Evolutionary conservation across 2,888 invertebrate species (phyloP).

Genomic region (Dicycla oo): DNA sequence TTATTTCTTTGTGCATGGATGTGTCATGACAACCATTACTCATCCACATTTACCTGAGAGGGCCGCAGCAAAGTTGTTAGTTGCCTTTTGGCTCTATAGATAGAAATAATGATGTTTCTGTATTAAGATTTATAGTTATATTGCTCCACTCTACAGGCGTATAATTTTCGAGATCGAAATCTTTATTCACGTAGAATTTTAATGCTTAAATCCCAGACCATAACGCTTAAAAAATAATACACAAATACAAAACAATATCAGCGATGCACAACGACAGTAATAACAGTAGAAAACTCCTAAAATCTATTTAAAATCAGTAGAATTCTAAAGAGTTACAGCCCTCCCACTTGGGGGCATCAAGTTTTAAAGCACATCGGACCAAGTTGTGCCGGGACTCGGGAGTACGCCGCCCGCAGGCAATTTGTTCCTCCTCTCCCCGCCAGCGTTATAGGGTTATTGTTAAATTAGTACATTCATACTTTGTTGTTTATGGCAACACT

Average conservation of each 20-base stretch:
- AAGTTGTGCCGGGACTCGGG: conserved; percentile 56
- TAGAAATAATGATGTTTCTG: conserved; percentile 41
- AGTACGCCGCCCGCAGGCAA: conserved; percentile 44
- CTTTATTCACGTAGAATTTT: conserved; percentile 24
- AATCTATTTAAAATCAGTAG: conserved; percentile 63
- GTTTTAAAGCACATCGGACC: conserved; percentile 69
- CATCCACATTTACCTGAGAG: conserved; percentile 49
- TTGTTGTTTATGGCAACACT: conserved; percentile 79
- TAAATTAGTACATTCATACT: conserved; percentile 79
- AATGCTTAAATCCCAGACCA: conserved; percentile 6
- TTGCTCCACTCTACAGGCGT: background rate
- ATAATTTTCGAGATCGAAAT: conserved; percentile 39
- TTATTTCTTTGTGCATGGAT: conserved; percentile 47
- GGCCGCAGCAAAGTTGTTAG: conserved; percentile 39
- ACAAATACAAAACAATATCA: conserved; percentile 42
- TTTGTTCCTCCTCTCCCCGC: conserved; percentile 40
- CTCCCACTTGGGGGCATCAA: conserved; percentile 63
- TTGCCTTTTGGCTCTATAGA: conserved; percentile 28
- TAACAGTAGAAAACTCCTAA: conserved; percentile 43
- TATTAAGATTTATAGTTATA: conserved; percentile 47
- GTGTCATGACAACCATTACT: conserved; percentile 57
- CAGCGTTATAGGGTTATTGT: conserved; percentile 74
- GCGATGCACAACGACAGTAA: conserved; percentile 27
- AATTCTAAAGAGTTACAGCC: conserved; percentile 65
- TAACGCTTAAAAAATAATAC: conserved; percentile 33